phyloP scores from a whole-genome alignment of 2,113 vertebrate genomes.

The Ellobius talpinus region DNA sequence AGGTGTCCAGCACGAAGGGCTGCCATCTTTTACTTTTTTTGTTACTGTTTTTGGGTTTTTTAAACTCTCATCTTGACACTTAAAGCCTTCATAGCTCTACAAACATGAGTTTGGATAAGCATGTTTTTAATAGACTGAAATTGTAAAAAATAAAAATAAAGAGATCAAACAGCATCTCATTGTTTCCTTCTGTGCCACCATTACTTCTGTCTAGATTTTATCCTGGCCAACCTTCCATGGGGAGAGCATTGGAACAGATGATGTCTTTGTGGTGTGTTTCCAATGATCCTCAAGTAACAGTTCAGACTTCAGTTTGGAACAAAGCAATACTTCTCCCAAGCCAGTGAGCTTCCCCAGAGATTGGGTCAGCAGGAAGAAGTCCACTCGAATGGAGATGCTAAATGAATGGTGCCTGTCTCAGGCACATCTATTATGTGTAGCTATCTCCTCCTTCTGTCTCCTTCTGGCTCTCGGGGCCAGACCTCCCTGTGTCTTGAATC shows the following conservation, averaged over 20 bases:
- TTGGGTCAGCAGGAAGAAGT: constrained; percentile 41
- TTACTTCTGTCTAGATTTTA: constrained; percentile 56
- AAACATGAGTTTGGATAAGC: constrained; percentile 27
- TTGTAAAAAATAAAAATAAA: neutral
- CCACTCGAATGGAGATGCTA: constrained; percentile 41
- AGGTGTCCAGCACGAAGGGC: neutral
- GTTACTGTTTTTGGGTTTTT: neutral
- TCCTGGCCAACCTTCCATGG: constrained; percentile 1
- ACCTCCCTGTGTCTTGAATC: constrained; percentile 63
- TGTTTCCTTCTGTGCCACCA: constrained; percentile 26
- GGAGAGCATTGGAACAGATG: constrained; percentile 34
- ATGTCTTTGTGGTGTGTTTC: constrained; percentile 55
- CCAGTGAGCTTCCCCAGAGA: neutral
- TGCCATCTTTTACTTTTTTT: neutral
- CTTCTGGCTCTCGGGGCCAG: constrained; percentile 54
- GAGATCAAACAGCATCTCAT: neutral
- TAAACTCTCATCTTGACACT: constrained; percentile 11
- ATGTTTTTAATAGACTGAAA: constrained; percentile 42
- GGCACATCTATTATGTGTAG: constrained; percentile 52
- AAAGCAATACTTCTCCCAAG: constrained; percentile 54
- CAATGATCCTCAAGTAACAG: constrained; percentile 41
- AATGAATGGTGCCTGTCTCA: constrained; percentile 56
- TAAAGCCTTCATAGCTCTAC: neutral
- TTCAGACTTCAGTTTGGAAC: constrained; percentile 60
- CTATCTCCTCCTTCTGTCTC: constrained; percentile 62